phyloP scores from a whole-genome alignment of 2,113 vertebrate genomes.

The Corythoichthys haematopterus region DNA sequence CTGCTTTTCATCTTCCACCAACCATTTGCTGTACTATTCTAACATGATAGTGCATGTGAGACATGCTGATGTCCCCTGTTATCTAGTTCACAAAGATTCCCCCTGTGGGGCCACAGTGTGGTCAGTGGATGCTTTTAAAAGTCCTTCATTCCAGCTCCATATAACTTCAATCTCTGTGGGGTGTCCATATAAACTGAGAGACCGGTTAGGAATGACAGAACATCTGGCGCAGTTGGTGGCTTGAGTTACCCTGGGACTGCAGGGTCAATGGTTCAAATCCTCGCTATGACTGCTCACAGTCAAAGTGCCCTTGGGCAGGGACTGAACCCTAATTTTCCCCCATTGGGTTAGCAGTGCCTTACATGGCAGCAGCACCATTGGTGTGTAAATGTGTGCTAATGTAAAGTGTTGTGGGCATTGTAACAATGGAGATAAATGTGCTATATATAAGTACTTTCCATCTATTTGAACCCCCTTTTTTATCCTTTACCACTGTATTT shows the following conservation, averaged over 20 bases:
- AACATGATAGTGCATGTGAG: background rate
- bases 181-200: conserved; percentile 32
- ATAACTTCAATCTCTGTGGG: conserved; percentile 45
- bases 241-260: too few species aligned
- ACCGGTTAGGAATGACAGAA: conserved; percentile 38
- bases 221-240: too few species aligned
- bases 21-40: background rate
- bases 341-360: too few species aligned
- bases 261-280: too few species aligned
- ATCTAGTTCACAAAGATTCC: background rate
- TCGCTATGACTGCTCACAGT: too few species aligned
- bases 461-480: conserved; percentile 44
- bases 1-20: background rate
- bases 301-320: too few species aligned
- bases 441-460: background rate
- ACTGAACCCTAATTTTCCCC: too few species aligned
- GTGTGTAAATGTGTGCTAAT: too few species aligned
- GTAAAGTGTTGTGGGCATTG: too few species aligned
- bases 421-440: too few species aligned
- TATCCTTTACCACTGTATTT: conserved; percentile 13
- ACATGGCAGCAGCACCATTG: too few species aligned
- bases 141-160: background rate
- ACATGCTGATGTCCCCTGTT: background rate
- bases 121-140: background rate
- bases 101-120: background rate